Base-by-base conservation (phyloP, 1,140 invertebrate species). In the Drosophila littoralis region DNA sequence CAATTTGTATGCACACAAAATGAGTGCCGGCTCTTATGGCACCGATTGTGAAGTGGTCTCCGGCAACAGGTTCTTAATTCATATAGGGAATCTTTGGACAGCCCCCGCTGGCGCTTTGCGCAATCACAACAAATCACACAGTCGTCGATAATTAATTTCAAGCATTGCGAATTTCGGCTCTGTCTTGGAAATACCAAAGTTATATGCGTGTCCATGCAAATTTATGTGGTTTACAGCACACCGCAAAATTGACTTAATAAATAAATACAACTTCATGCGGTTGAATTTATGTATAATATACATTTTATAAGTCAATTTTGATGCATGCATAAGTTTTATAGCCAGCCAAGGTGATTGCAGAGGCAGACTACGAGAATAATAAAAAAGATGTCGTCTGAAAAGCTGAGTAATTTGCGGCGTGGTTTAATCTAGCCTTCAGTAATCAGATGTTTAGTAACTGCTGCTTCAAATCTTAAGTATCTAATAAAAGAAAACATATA, bases 261-360 rank as follows among this genome's bases (percentile, higher is more conserved):
- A 75, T 67, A 80, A 69, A 83, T 61, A 65, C 43, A 65, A 1
- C 15, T 51, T 33, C 3, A 45, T 43, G 54, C 12, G 54, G 54
- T 22, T 33, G 17, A 45, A 15, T 42, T 32, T 36, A 43, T 17
- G 52, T 13, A 40, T 36, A 48, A 33, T 36, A 15, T 33, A 45
- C 43, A 43, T 61, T 79, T 48, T 79, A 54, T 50, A 59, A 52
- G 61, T 51, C 46, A 67, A 72, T 59, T 80, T 71, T 63, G 69
- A 80, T 75, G 84, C 84, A 89, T 89, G 83, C 83, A 78, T 89
- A 89, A 81, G 81, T 89, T 89, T 88, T 88, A 89, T 89, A 84
- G 78, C 74, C 80, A 57, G 80, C 84, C 84, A 88, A 88, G 84
- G 84, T 78, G 89, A 88, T 88, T 65, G 45, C 46, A 15, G 13